Conservation (phyloP, 2,113 vertebrate genomes). For the Strix uralensis region DNA sequence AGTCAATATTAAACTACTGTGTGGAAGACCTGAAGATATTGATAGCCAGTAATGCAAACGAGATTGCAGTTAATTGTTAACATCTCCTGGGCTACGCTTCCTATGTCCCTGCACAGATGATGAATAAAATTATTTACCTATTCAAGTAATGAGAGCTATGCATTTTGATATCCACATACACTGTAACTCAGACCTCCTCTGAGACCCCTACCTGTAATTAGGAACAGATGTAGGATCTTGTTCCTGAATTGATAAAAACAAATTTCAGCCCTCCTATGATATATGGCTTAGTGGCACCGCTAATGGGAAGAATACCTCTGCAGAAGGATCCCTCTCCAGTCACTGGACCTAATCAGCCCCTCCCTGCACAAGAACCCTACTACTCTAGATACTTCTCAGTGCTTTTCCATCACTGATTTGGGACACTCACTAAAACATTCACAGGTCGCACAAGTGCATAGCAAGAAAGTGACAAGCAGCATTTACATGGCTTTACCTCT, state of each 20-base stretch:
- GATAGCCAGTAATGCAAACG: slow-evolving; percentile 30
- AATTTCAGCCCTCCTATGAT: slow-evolving; percentile 39
- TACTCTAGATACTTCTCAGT: neutral
- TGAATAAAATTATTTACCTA: slow-evolving; percentile 69
- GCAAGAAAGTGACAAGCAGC: neutral
- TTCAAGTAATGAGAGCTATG: slow-evolving; percentile 45
- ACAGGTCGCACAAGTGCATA: neutral
- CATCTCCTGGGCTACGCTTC: slow-evolving; percentile 42
- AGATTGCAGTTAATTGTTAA: slow-evolving; percentile 59
- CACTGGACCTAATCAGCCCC: neutral
- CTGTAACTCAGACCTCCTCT: slow-evolving; percentile 45
- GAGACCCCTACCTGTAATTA: slow-evolving; percentile 64
- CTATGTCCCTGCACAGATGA: slow-evolving; percentile 32
- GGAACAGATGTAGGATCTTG: slow-evolving; percentile 66
- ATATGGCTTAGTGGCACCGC: neutral
- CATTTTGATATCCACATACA: slow-evolving; percentile 58
- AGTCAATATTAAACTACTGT: neutral
- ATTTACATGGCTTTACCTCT: neutral
- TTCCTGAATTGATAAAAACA: slow-evolving; percentile 61
- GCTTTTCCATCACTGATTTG: neutral
- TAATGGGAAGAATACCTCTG: neutral
- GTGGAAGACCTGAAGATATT: slow-evolving; percentile 16
- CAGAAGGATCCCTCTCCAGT: neutral
- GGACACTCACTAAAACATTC: neutral
- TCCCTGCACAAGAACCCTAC: neutral